Base-by-base conservation (phyloP, 1,140 invertebrate species). In the Drosophila bipectinata region DNA sequence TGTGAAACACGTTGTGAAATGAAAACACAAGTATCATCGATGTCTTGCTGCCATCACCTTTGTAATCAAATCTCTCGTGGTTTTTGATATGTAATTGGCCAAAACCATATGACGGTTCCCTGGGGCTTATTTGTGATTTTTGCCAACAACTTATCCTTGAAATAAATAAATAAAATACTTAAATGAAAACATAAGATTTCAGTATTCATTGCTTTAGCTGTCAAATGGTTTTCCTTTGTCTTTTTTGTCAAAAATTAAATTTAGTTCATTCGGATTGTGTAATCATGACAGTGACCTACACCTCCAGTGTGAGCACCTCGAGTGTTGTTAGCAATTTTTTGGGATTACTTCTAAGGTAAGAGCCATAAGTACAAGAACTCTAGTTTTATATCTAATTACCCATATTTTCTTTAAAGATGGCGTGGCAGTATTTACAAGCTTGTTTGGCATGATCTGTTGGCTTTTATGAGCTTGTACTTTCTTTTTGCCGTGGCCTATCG, bases 401-500 rank as follows among this genome's bases (percentile, higher is more conserved):
- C 0, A 26, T 7, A 3, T n/a, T 39, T 14, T 7, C 93, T 68
- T 75, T 94, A 77, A 94, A 97, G 97, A 95, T 99, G 98, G 98
- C 94, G 95, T 78, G 98, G 98, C 37, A 99, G 98, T 83, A 97
- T 99, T 56, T 99, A 99, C 94, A 99, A 99, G 93, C 92, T 99
- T 69, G 95, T 99, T 54, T 99, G 97, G 96, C 93, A 96, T 60
- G 98, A 99, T 93, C 93, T 98, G 15, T 76, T 98, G 53, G 94
- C 96, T 4, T 99, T 98, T 91, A 91, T 97, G 73, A 84, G 94
- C 45, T 78, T 96, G 30, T 99, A 98, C 93, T 95, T 95, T 84
- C 76, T 94, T 41, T 94, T 99, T 68, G 98, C 97, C 90, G 92
- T 98, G 37, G 93, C 95, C 37, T 99, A 99, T 93, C 94, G 97